Conservation (phyloP, 2,888 invertebrate genomes). For the Drosophila histrio region DNA sequence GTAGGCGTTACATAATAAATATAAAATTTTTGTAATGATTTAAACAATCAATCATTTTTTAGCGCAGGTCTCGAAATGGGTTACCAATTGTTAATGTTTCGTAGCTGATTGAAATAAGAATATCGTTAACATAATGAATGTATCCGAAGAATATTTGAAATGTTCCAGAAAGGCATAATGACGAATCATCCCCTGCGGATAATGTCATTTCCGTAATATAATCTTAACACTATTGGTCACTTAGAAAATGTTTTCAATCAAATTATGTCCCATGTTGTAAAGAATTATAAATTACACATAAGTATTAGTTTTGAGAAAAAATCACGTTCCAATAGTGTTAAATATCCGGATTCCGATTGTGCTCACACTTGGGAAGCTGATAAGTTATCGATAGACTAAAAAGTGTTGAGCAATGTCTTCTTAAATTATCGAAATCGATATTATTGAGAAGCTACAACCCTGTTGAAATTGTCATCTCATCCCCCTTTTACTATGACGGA, state of each 20-base stretch:
- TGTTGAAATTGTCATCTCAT: constrained; percentile 71
- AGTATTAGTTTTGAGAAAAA: not conserved
- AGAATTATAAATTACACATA: not conserved
- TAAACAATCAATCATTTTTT: too few species aligned
- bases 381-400: not conserved
- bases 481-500: constrained; percentile 69
- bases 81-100: too few species aligned
- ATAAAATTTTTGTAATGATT: too few species aligned
- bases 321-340: not conserved
- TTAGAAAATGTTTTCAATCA: too few species aligned
- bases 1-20: too few species aligned
- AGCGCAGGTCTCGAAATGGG: too few species aligned
- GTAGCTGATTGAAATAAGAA: too few species aligned
- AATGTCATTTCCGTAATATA: not conserved
- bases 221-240: not conserved
- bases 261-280: too few species aligned
- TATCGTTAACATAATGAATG: too few species aligned
- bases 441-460: constrained; percentile 42
- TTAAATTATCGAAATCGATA: constrained; percentile 30
- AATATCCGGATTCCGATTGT: not conserved
- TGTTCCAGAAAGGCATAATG: not conserved
- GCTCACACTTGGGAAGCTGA: too few species aligned
- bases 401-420: constrained; percentile 16
- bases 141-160: not conserved
- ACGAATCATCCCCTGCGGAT: not conserved